Evolutionary conservation across 2,888 invertebrate genomes (phyloP).

Genomic region (Lepidochrysops patricia): DNA sequence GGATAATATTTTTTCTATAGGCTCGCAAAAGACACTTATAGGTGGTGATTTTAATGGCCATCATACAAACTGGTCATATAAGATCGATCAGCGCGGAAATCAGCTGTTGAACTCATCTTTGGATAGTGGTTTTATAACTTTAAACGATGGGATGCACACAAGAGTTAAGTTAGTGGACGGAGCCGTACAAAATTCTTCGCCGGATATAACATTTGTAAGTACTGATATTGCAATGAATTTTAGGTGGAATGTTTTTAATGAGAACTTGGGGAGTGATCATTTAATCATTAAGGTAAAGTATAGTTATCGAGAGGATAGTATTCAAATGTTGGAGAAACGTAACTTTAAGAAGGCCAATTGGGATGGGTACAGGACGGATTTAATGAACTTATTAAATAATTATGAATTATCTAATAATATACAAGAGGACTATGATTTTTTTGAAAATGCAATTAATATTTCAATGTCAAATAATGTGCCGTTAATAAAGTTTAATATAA

Average conservation of each 20-base stretch:
- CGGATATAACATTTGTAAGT: constrained; percentile 18
- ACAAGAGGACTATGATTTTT: background rate
- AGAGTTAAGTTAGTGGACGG: constrained; percentile 17
- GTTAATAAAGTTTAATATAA: background rate
- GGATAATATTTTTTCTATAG: constrained; percentile 5
- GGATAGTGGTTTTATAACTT: constrained; percentile 3
- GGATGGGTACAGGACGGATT: background rate
- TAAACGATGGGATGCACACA: constrained; percentile 14
- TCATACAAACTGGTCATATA: constrained; percentile 20
- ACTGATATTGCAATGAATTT: constrained; percentile 17
- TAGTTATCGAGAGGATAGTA: background rate
- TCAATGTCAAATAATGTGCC: background rate
- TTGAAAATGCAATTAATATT: background rate
- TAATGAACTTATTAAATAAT: background rate
- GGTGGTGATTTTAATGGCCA: constrained; percentile 21
- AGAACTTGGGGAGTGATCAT: constrained; percentile 20
- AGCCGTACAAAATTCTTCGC: constrained; percentile 13
- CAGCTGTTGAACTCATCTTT: constrained; percentile 16
- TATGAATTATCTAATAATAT: background rate
- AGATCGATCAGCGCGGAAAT: constrained; percentile 19
- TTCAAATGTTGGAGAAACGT: background rate
- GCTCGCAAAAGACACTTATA: constrained; percentile 16
- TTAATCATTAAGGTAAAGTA: constrained; percentile 12
- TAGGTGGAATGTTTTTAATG: constrained; percentile 18
- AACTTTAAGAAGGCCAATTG: constrained; percentile 13